Conservation (phyloP, 2,113 vertebrate species). For the Halichoerus grypus region DNA sequence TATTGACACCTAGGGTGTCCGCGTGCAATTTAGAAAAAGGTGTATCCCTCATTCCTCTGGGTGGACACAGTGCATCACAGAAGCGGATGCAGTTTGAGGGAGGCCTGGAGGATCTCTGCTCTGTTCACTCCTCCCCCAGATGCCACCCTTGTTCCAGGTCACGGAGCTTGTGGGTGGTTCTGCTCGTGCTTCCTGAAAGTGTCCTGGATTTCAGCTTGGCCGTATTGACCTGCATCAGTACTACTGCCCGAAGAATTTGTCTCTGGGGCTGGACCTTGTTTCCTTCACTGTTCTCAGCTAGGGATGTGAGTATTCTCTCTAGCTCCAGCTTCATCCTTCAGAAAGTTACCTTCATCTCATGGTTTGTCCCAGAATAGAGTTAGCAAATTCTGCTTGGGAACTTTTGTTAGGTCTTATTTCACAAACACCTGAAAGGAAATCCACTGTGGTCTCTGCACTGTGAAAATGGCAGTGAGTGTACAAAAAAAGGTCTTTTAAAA, state of each 20-base stretch:
- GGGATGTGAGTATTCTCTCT: background rate
- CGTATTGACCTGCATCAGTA: background rate
- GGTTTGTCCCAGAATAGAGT: background rate
- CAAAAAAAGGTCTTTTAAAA: background rate
- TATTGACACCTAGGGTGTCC: background rate
- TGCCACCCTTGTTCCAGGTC: background rate
- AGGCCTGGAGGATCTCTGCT: background rate
- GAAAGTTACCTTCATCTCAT: background rate
- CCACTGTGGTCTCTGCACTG: background rate
- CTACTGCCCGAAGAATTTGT: background rate
- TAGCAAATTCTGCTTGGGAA: conserved; percentile 21
- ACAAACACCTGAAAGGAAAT: background rate
- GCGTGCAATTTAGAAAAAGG: background rate
- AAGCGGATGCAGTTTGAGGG: background rate
- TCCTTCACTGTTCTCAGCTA: background rate
- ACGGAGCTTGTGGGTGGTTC: background rate
- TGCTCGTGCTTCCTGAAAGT: background rate
- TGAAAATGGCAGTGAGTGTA: background rate
- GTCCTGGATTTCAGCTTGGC: background rate
- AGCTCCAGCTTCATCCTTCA: background rate
- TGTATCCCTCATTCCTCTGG: background rate
- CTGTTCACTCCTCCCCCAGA: background rate
- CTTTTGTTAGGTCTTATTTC: background rate
- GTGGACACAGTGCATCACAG: background rate
- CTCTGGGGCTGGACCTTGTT: background rate